A percentile compares a stretch with the other conserved stretches of the same genome.
phyloP scores from a whole-genome alignment of 2,888 invertebrate genomes.

The Smittia sp. region DNA sequence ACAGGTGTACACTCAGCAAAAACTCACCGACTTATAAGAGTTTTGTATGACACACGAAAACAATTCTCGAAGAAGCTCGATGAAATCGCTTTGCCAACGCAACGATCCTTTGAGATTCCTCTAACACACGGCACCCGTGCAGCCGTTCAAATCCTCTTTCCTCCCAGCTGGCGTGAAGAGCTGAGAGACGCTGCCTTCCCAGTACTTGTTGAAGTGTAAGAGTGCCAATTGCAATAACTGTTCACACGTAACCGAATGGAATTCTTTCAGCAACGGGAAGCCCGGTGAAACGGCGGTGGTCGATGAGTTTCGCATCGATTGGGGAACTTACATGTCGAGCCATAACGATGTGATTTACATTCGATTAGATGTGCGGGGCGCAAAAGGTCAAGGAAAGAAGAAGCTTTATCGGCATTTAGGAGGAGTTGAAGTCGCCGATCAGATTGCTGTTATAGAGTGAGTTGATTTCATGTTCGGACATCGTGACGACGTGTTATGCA shows the following conservation, averaged over 20 bases:
- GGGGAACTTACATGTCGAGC: constrained; percentile 91
- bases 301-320: constrained; percentile 80
- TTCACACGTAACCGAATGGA: no score
- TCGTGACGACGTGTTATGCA: neutral
- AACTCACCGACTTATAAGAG: constrained; percentile 72
- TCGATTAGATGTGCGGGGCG: constrained; percentile 85
- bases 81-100: constrained; percentile 77
- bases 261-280: constrained; percentile 71
- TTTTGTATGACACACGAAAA: constrained; percentile 73
- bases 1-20: constrained; percentile 66
- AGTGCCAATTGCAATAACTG: constrained; percentile 43
- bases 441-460: constrained; percentile 77
- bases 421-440: constrained; percentile 88
- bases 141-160: constrained; percentile 82
- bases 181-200: constrained; percentile 83
- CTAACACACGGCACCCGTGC: constrained; percentile 81
- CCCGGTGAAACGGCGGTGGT: constrained; percentile 90
- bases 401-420: constrained; percentile 80
- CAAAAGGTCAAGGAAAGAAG: constrained; percentile 75
- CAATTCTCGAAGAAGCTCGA: constrained; percentile 64
- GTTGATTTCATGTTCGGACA: constrained; percentile 4
- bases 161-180: constrained; percentile 85
- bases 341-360: constrained; percentile 88
- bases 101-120: constrained; percentile 79
- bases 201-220: constrained; percentile 82